Evolutionary conservation across 2,797 vertebrate species (phyloP).

Genomic region (Alca torda): DNA sequence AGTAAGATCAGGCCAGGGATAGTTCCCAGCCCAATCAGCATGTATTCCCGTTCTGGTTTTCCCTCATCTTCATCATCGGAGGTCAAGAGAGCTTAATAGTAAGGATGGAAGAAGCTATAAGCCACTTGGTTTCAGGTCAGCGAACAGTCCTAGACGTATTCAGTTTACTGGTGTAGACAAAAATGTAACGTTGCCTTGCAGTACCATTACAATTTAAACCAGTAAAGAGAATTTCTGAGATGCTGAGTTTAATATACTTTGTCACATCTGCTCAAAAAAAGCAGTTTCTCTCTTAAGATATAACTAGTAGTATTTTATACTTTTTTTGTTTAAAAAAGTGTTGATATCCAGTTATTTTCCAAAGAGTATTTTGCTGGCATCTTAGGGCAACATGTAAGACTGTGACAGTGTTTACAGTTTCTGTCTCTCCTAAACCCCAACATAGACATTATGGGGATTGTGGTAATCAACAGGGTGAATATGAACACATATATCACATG

Average conservation of each 20-base stretch:
- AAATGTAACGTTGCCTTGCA: not conserved
- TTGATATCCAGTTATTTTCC: not conserved
- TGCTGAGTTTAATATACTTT: not conserved
- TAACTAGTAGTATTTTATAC: not conserved
- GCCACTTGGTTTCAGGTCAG: not conserved
- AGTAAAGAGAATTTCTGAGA: not conserved
- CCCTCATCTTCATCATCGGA: not conserved
- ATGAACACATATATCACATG: not conserved
- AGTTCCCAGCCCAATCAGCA: not conserved
- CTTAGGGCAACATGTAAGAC: not conserved
- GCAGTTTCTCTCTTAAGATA: not conserved
- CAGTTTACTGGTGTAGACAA: not conserved
- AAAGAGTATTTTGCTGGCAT: not conserved
- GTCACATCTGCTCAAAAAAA: not conserved
- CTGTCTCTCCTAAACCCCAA: not conserved
- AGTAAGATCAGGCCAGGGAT: not conserved
- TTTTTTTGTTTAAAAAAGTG: not conserved
- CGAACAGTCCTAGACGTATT: not conserved
- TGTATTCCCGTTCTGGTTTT: not conserved
- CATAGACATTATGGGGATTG: not conserved
- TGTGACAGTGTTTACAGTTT: not conserved
- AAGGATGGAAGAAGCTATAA: not conserved
- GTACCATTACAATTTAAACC: not conserved
- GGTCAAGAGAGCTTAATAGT: not conserved
- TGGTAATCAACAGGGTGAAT: not conserved